Base-by-base conservation (phyloP, 2,797 vertebrate genomes). In the Poecile montanus region DNA sequence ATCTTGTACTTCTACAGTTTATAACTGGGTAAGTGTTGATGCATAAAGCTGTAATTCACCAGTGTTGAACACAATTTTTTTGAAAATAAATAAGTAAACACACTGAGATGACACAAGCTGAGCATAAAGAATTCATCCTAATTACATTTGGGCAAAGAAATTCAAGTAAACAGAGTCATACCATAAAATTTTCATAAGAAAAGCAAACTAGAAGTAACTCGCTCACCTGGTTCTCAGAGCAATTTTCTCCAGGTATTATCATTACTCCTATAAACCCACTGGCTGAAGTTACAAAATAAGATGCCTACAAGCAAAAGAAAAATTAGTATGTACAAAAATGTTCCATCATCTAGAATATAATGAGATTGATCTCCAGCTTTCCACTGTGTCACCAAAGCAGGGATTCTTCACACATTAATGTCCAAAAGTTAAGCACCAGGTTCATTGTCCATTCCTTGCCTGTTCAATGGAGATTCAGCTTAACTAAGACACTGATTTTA, bases 61-160 rank as follows among this genome's bases (percentile, higher is more conserved):
- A 88, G 94, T 86, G 80, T 85, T 86, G 74, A 76, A 62, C 92
- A 90, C 9, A 61, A 73, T 47, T 79, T 67, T 44, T 74, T 76
- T 67, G 70, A 93, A 93, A 96, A 95, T 96, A 96, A 97, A 89
- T 95, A 94, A 90, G 32, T 57, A 95, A 90, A 85, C 14, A 75
- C 47, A 66, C 14, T 6, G 34, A 92, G 63, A 61, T 85, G 18
- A 67, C 48, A 44, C 11, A 82, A 94, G 20, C 14, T 67, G 38
- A 81, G 30, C 30, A 61, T 54, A 71, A 14, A 84, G 67, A 90
- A 70, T 76, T 88, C 53, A 86, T 84, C 34, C 51, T 82, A 88
- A 86, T 90, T 73, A 66, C 32, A 63, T 34, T 26, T 79, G 66
- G 82, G 54, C 63, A 79, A 50, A 88, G 30, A 29, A 36, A 79